Percentiles rank a stretch among this genome's conserved stretches.
phyloP scores from a whole-genome alignment of 2,797 vertebrate genomes.

The Galaxias olidus region DNA sequence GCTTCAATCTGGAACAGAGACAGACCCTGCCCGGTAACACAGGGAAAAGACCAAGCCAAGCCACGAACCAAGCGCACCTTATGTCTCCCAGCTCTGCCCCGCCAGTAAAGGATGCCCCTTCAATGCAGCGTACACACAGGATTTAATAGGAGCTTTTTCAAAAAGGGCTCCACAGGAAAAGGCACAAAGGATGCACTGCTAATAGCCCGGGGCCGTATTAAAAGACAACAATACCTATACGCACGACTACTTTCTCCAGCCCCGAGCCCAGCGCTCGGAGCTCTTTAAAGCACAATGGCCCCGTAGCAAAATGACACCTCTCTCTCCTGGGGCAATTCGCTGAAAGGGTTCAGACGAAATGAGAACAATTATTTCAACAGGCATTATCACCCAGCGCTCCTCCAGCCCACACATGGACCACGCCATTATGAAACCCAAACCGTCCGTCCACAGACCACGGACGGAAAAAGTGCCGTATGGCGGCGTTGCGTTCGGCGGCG shows the following conservation, averaged over 20 bases:
- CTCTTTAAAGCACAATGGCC: slow-evolving; percentile 43
- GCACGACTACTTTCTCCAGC: too few species aligned
- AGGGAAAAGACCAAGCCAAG: not conserved
- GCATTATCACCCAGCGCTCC: slow-evolving; percentile 31
- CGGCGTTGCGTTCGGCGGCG: too few species aligned
- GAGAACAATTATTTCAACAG: slow-evolving; percentile 26
- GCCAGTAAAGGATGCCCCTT: too few species aligned
- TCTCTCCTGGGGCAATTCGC: slow-evolving; percentile 27
- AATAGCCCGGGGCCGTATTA: slow-evolving; percentile 30
- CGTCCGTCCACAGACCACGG: not conserved
- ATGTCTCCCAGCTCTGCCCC: too few species aligned
- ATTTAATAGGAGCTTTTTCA: slow-evolving; percentile 52
- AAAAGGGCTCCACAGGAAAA: slow-evolving; percentile 24
- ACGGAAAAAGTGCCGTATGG: too few species aligned
- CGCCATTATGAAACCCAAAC: slow-evolving; percentile 5
- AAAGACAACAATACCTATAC: slow-evolving; percentile 22
- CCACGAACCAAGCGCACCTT: too few species aligned
- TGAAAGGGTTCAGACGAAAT: slow-evolving; percentile 11
- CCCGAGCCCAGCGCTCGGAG: slow-evolving; percentile 22
- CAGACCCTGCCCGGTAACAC: not conserved
- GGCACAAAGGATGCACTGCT: slow-evolving; percentile 57
- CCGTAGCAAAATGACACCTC: slow-evolving; percentile 46
- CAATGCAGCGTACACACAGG: too few species aligned
- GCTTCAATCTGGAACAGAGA: slow-evolving; percentile 87
- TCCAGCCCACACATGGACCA: not conserved